Conservation (phyloP, 1,140 invertebrate species). For the Arion vulgaris region DNA sequence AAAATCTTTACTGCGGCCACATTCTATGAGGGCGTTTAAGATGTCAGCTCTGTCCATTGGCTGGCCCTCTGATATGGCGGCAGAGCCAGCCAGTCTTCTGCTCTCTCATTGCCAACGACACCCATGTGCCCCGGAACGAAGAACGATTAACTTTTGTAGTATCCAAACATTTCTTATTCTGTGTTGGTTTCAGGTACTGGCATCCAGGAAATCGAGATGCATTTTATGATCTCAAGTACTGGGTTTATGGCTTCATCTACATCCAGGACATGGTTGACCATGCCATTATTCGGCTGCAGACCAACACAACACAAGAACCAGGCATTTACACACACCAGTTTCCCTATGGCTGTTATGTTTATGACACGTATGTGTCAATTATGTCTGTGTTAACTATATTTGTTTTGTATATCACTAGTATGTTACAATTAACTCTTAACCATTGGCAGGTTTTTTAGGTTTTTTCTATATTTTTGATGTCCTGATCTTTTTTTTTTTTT, state of each 20-base stretch:
- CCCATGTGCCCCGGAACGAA: no score
- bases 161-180: no score
- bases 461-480: no score
- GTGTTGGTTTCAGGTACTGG: slow-evolving; percentile 60
- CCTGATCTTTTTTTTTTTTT: no score
- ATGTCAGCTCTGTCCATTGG: no score
- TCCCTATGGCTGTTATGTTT: slow-evolving; percentile 81
- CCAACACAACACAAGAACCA: slow-evolving; percentile 59
- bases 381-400: background rate
- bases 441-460: no score
- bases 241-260: slow-evolving; percentile 77
- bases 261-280: slow-evolving; percentile 77
- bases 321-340: slow-evolving; percentile 76
- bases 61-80: no score
- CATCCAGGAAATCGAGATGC: slow-evolving; percentile 71
- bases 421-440: background rate
- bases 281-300: slow-evolving; percentile 75
- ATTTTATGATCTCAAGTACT: slow-evolving; percentile 75
- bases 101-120: no score
- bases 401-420: background rate
- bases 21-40: no score
- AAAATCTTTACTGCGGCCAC: no score
- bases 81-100: no score
- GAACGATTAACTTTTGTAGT: no score
- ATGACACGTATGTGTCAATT: slow-evolving; percentile 36